phyloP scores from a whole-genome alignment of 2,888 invertebrate species.

The Tetragonula carbonaria region DNA sequence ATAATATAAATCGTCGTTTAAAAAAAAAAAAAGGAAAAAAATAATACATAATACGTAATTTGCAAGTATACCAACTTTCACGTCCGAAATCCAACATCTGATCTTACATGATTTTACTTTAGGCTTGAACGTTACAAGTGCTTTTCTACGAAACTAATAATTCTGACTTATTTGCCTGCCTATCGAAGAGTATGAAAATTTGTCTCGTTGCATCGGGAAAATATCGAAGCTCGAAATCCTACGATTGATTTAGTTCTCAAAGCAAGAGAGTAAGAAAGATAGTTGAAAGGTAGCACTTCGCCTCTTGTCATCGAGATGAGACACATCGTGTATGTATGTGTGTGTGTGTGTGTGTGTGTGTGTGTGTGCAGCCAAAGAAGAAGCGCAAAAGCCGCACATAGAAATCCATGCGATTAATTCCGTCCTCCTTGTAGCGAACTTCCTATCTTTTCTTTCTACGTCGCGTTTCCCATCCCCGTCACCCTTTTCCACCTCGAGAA shows the following conservation, averaged over 20 bases:
- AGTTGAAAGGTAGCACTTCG: neutral
- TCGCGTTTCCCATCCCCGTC: neutral
- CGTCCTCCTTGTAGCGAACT: slow-evolving; percentile 35
- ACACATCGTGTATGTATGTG: neutral
- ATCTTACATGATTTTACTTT: no score
- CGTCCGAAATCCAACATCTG: no score
- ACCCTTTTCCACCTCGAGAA: neutral
- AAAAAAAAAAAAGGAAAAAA: no score
- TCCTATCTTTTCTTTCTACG: neutral
- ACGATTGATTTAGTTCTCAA: neutral
- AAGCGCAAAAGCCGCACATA: slow-evolving; percentile 30
- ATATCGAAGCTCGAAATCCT: neutral
- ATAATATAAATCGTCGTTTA: no score
- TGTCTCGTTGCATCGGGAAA: neutral
- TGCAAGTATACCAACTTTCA: no score
- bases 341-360: no score
- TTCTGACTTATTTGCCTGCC: no score
- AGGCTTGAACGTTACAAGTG: no score
- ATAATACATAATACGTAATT: no score
- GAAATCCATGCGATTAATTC: slow-evolving; percentile 60
- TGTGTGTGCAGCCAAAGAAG: neutral
- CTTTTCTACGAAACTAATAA: no score
- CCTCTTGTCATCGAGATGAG: no score
- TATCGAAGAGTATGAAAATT: neutral
- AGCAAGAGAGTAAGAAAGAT: no score